Percentiles rank a stretch among this genome's conserved stretches.
These are phyloP conservation scores for western clawed frog (Xenopus tropicalis) DNA, from an alignment of 2,113 vertebrate species.

Conservation along the genomic window UCB_Xtro_10.0 CM004446.2:72532001-72532500, in stretches of 20 bases:
- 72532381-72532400: constrained; percentile 17
- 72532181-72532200: constrained; percentile 27
- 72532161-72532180: constrained; percentile 32
- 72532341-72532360: constrained; percentile 30
- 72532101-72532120: constrained; percentile 32
- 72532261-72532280: constrained; percentile 43
- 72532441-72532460: constrained; percentile 6
- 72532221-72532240: constrained; percentile 35
- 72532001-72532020: constrained; percentile 8
- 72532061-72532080: constrained; percentile 7
- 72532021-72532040: constrained; percentile 18
- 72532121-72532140: constrained; percentile 29
- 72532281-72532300: constrained; percentile 41
- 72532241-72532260: constrained; percentile 28
- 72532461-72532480: background rate
- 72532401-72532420: constrained; percentile 29
- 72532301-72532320: constrained; percentile 36
- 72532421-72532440: constrained; percentile 19
- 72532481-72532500: background rate
- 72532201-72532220: constrained; percentile 44
- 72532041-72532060: constrained; percentile 27
- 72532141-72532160: constrained; percentile 31
- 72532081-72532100: constrained; percentile 11
- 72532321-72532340: constrained; percentile 32
- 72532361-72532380: constrained; percentile 21